Evolutionary conservation across 2,797 vertebrate species (phyloP).

Genomic region (Sebastes minor): DNA sequence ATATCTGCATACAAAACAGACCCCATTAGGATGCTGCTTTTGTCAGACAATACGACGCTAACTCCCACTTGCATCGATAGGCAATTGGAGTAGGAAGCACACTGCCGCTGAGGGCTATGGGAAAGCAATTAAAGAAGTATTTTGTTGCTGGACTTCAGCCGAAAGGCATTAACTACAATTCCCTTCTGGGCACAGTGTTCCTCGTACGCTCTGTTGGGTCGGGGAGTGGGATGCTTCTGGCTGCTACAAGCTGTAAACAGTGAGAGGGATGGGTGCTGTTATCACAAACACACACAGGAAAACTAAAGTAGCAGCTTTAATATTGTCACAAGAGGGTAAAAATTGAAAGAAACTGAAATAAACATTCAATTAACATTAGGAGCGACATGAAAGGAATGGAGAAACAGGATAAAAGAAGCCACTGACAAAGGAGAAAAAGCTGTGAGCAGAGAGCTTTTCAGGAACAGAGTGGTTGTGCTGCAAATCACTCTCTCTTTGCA

Average conservation of each 20-base stretch:
- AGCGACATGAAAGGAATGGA: background rate
- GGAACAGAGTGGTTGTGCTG: background rate
- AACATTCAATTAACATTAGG: slow-evolving; percentile 1
- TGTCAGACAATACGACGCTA: background rate
- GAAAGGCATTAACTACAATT: slow-evolving; percentile 52
- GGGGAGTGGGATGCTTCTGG: slow-evolving; percentile 36
- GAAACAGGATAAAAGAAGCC: background rate
- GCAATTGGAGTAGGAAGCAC: slow-evolving; percentile 28
- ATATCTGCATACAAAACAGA: background rate
- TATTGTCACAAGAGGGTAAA: background rate
- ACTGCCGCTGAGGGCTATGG: slow-evolving; percentile 48
- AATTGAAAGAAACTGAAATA: background rate
- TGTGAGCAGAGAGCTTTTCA: slow-evolving; percentile 3
- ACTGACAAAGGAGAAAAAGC: background rate
- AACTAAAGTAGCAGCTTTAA: slow-evolving; percentile 6
- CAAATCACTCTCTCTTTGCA: slow-evolving; percentile 34
- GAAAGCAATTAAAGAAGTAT: slow-evolving; percentile 68
- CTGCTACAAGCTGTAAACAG: slow-evolving; percentile 50
- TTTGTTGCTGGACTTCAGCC: slow-evolving; percentile 50
- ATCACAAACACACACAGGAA: slow-evolving; percentile 7
- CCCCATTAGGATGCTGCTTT: slow-evolving; percentile 12
- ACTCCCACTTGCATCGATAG: slow-evolving; percentile 19
- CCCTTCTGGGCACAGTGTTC: slow-evolving; percentile 49
- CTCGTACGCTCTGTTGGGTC: slow-evolving; percentile 38
- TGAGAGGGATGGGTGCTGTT: slow-evolving; percentile 4